Percentiles rank a stretch among this genome's conserved stretches.
Evolutionary conservation across 2,113 vertebrate species (phyloP).

Genomic region (human): GRCh38 chr3:52492001-52492500

Average conservation of each 20-base stretch:
- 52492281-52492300: constrained; percentile 94
- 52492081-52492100: constrained; percentile 94
- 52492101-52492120: constrained; percentile 94
- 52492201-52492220: constrained; percentile 95
- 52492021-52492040: constrained; percentile 94
- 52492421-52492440: constrained; percentile 98
- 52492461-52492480: constrained; percentile 95
- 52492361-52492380: constrained; percentile 95
- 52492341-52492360: constrained; percentile 69
- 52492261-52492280: constrained; percentile 97
- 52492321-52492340: constrained; percentile 78
- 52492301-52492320: constrained; percentile 96
- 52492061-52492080: constrained; percentile 88
- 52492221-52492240: constrained; percentile 96
- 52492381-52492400: constrained; percentile 96
- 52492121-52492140: constrained; percentile 97
- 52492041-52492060: constrained; percentile 36
- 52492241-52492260: constrained; percentile 95
- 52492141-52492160: constrained; percentile 97
- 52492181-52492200: constrained; percentile 92
- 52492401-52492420: constrained; percentile 94
- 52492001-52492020: constrained; percentile 94
- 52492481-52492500: background rate
- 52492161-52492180: constrained; percentile 94
- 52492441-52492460: constrained; percentile 94